Evolutionary conservation across 2,113 vertebrate species (phyloP).

Genomic region (Tragulus kanchil): DNA sequence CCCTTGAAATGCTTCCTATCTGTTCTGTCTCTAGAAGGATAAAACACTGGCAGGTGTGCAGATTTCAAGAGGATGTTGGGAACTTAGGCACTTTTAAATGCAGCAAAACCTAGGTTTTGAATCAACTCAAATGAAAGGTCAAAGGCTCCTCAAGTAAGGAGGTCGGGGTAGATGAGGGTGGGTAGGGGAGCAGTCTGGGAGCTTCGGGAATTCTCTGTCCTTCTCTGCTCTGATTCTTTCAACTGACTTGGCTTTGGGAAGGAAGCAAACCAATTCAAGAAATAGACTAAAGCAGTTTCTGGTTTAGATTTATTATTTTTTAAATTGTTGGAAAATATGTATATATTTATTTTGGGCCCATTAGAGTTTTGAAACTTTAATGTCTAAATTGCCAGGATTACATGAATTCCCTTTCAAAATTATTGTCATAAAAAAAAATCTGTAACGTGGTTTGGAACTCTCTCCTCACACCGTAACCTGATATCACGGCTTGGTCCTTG

Average conservation of each 20-base stretch:
- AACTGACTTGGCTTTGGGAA: neutral
- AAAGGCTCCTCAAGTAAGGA: neutral
- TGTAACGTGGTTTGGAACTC: slow-evolving; percentile 74
- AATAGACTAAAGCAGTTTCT: neutral
- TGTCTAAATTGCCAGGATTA: slow-evolving; percentile 81
- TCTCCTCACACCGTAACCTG: slow-evolving; percentile 14
- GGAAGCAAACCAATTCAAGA: neutral
- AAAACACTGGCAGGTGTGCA: neutral
- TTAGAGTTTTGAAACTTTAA: slow-evolving; percentile 68
- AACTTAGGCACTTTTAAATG: neutral
- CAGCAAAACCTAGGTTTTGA: neutral
- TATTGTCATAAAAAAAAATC: neutral
- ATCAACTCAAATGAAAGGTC: neutral
- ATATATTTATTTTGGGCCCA: slow-evolving; percentile 69
- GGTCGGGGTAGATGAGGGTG: neutral
- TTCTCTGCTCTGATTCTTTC: neutral
- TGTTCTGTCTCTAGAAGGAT: neutral
- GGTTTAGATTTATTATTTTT: slow-evolving; percentile 65
- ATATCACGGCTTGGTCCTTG: neutral
- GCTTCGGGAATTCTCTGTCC: accelerated
- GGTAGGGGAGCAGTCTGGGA: neutral
- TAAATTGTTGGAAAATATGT: slow-evolving; percentile 72
- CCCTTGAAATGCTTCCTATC: neutral
- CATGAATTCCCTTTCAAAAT: slow-evolving; percentile 81
- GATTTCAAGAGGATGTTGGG: neutral